Conservation (phyloP, 1,140 invertebrate genomes). For the Maconellicoccus hirsutus region DNA sequence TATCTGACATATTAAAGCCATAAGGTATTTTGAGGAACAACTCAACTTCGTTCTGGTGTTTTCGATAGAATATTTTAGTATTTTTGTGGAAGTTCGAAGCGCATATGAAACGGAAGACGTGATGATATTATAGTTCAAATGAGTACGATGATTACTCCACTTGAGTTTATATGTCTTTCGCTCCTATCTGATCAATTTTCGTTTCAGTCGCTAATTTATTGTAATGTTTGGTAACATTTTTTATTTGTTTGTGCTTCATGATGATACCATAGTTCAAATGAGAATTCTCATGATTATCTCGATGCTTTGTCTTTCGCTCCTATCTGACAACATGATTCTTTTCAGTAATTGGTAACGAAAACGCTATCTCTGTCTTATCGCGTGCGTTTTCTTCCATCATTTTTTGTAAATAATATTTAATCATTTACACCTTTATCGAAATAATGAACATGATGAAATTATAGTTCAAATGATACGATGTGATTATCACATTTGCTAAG, state of each 20-base stretch:
- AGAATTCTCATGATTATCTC: neutral
- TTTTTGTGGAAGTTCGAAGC: too few species aligned
- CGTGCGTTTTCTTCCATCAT: too few species aligned
- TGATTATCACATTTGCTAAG: neutral
- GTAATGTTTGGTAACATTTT: too few species aligned
- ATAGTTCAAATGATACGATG: neutral
- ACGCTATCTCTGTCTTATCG: too few species aligned
- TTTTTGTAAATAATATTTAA: too few species aligned
- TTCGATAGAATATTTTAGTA: too few species aligned
- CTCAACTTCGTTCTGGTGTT: too few species aligned
- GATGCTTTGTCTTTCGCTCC: neutral
- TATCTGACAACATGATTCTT: neutral
- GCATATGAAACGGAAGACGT: too few species aligned
- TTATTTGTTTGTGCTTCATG: too few species aligned
- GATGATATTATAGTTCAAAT: constrained; percentile 9
- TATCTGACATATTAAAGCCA: constrained; percentile 1
- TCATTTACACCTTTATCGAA: too few species aligned
- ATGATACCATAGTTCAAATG: constrained; percentile 5
- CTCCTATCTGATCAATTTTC: neutral
- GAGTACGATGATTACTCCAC: neutral
- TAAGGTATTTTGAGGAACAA: too few species aligned
- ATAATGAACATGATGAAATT: neutral
- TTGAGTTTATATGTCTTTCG: neutral
- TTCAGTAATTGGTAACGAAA: neutral
- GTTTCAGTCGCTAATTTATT: too few species aligned